Base-by-base conservation (phyloP, 2,113 vertebrate genomes). In the Dolichallabes microphthalmus region DNA sequence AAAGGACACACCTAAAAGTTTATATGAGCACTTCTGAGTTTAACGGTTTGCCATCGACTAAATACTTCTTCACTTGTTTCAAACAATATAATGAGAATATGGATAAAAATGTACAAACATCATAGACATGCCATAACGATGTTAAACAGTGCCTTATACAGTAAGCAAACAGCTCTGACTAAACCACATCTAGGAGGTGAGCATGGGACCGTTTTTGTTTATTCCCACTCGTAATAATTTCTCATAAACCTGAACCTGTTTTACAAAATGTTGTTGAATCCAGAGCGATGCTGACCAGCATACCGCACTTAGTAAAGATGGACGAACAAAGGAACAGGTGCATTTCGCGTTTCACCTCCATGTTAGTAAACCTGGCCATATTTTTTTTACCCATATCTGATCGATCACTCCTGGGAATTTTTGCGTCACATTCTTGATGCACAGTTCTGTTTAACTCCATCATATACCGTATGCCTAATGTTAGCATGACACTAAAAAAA, bases 31-130 rank as follows among this genome's bases (percentile, higher is more conserved):
- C 55, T 68, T 45, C 66, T 15, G 75, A 83, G 80, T 61, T 60
- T 64, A 84, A 66, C 7, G 61, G 50, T 22, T 82, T 83, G 68
- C 20, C 68, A 79, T 64, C 14, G 53, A 64, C 52, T 87, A 79
- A 71, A 85, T 73, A 39, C 30, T 35, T 71, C 30, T 52, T 71
- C 60, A 82, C 25, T 77, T 78, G 85, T 78, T 74, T 79, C 35
- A 88, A 45, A 61, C 64, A n/a, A 74, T 64, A 61, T 64, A 50
- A 80, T 77, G 12, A 75, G 57, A 77, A 32, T 60, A 71, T 61
- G 32, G 55, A 61, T 52, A 58, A 9, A 84, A 52, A 75, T 75
- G 74, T 80, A 85, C 68, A 55, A 22, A 60, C 52, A 82, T 83
- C 17, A 30, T 1, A 78, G 55, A 64, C 64, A 85, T 71, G 45